Evolutionary conservation across 2,888 invertebrate genomes (phyloP).

Genomic region (Venusia cambrica): DNA sequence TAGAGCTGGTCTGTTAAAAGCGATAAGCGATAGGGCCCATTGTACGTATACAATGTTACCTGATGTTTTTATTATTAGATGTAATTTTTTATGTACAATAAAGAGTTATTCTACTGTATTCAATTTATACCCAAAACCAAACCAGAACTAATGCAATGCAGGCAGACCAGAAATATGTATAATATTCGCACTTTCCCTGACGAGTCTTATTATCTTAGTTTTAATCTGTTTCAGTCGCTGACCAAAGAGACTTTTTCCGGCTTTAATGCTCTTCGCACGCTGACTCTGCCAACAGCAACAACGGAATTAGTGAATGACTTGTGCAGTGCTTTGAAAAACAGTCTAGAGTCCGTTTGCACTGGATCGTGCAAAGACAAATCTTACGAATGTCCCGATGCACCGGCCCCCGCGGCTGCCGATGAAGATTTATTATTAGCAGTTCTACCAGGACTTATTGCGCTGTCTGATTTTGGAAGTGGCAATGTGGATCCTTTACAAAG

Average conservation of each 20-base stretch:
- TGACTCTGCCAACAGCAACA: constrained; percentile 53
- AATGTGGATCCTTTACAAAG: constrained; percentile 38
- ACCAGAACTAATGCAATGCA: too few relatives aligned
- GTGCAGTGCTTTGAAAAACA: constrained; percentile 51
- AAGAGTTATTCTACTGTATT: too few relatives aligned
- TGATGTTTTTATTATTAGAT: too few relatives aligned
- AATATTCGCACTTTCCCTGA: too few relatives aligned
- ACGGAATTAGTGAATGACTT: constrained; percentile 49
- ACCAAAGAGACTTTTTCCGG: constrained; percentile 54
- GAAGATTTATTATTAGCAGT: constrained; percentile 46
- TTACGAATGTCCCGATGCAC: constrained; percentile 54
- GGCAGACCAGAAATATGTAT: too few relatives aligned
- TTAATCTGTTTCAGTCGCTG: constrained; percentile 58
- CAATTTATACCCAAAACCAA: too few relatives aligned
- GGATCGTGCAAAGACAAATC: constrained; percentile 47
- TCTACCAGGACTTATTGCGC: constrained; percentile 60
- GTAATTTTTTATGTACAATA: too few relatives aligned
- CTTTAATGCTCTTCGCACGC: constrained; percentile 52
- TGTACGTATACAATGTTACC: too few relatives aligned
- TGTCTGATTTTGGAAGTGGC: constrained; percentile 30
- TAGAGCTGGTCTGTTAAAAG: too few relatives aligned
- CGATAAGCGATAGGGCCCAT: too few relatives aligned
- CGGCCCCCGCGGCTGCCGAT: constrained; percentile 33
- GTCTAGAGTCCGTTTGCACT: constrained; percentile 56
- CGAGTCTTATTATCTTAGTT: too few relatives aligned